Evolutionary conservation across 2,797 vertebrate genomes (phyloP).

Genomic region (Anisognathus igniventris): DNA sequence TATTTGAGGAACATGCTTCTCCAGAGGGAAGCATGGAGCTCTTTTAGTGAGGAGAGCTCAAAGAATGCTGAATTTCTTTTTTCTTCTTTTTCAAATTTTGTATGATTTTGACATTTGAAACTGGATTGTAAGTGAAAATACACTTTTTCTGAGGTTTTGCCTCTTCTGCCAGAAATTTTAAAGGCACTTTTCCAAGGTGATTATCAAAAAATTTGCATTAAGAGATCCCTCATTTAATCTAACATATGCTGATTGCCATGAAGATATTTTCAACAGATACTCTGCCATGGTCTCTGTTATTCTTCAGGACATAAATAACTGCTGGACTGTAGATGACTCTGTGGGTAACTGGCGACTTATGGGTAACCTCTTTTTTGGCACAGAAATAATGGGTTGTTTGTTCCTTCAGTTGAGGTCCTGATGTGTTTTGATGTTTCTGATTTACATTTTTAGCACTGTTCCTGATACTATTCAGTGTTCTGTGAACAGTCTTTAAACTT

Average conservation of each 20-base stretch:
- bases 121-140: not conserved
- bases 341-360: not conserved
- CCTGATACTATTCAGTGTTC: not conserved
- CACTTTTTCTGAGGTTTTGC: not conserved
- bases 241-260: not conserved
- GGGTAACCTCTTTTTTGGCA: constrained; percentile 49
- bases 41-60: not conserved
- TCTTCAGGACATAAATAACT: constrained; percentile 5
- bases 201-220: not conserved
- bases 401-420: constrained; percentile 6
- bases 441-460: constrained; percentile 28
- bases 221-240: not conserved
- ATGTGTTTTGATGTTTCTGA: constrained; percentile 59
- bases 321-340: constrained; percentile 16
- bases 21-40: not conserved
- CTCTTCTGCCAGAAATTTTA: not conserved
- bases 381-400: constrained; percentile 40
- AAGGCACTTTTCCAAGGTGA: constrained; percentile 1
- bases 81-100: not conserved
- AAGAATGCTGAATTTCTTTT: accelerated
- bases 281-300: not conserved
- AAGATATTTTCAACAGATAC: constrained; percentile 15
- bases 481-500: constrained; percentile 36
- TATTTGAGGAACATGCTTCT: not conserved
- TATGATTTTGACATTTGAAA: not conserved